Base-by-base conservation (phyloP, 2,888 invertebrate species). In the Dynastes maya region DNA sequence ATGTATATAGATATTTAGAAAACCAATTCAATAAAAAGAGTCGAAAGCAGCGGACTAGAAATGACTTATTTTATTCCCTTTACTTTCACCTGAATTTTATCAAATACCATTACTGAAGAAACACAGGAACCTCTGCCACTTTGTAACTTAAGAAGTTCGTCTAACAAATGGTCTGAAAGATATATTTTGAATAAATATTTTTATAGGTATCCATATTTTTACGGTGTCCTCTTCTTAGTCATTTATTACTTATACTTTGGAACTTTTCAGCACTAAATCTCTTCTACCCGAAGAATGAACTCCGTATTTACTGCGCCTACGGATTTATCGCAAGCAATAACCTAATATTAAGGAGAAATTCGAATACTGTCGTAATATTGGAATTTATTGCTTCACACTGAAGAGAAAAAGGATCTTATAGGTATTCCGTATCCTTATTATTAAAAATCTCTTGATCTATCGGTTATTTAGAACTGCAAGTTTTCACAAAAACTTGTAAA, bases 161-260 rank as follows among this genome's bases (percentile, higher is more conserved):
- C 49, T 45, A 72, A 72, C 40, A 72, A 58, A 72, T 72, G 72
- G 72, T 11, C 37, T 22, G 72, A 72, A 72, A 72, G 40, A 72
- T 72, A 72, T 72, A 72, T 58, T 58, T 72, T 72, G 58, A 72
- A 72, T 58, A 72, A 72, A 72, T 72, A 72, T 72, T 72, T 72
- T 58, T 58, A 58, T 72, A 72, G 58, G 72, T 58, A 40, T 22
- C 72, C 58, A 58, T 58, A 58, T 72, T 58, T 40, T 37, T 72
- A 72, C 22, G 72, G 29, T 37, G 72, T 58, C 58, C 27, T 29
- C 40, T 55, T 40, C 58, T 72, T 37, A 58, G 58, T 51, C 55
- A 72, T 72, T 72, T 40, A 72, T 72, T 72, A 72, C 72, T 72
- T 72, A 37, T 55, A 32, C 40, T 58, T 58, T 8, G 58, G 58